Percentiles rank a stretch among this genome's conserved stretches.
phyloP scores from a whole-genome alignment of 2,888 invertebrate genomes.

The Thera obeliscata region DNA sequence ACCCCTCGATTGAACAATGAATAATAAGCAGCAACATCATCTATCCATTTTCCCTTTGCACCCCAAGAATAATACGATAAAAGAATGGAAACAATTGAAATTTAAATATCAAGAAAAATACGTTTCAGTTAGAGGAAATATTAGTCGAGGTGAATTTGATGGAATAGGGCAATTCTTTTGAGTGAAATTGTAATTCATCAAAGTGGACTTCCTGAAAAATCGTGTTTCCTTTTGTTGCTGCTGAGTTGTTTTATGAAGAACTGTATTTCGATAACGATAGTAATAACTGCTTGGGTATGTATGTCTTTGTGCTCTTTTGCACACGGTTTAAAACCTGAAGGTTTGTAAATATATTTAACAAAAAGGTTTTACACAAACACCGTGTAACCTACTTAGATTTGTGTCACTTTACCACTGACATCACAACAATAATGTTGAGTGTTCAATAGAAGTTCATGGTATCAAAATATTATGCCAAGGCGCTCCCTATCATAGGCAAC shows the following conservation, averaged over 20 bases:
- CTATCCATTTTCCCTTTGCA: constrained; percentile 76
- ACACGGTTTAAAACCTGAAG: no score
- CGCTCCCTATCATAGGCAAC: constrained; percentile 39
- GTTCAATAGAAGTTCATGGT: constrained; percentile 10
- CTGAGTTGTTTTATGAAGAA: neutral
- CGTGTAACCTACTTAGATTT: neutral
- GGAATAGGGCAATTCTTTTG: constrained; percentile 31
- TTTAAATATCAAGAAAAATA: constrained; percentile 76
- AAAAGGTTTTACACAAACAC: no score
- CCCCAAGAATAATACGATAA: constrained; percentile 71
- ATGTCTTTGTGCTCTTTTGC: no score
- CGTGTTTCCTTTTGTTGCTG: neutral
- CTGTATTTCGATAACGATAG: no score
- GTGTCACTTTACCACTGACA: neutral
- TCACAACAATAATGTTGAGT: neutral
- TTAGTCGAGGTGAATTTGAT: constrained; percentile 50
- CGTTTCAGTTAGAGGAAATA: constrained; percentile 53
- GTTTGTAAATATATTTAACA: no score
- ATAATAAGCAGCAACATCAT: constrained; percentile 79
- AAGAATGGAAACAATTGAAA: constrained; percentile 78
- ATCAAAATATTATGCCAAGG: constrained; percentile 33
- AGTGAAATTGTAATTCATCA: constrained; percentile 9
- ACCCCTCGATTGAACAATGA: constrained; percentile 70
- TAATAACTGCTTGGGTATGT: no score
- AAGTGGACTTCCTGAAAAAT: neutral